Evolutionary conservation across 2,797 vertebrate genomes (phyloP).

Genomic region (Sylvia borin): DNA sequence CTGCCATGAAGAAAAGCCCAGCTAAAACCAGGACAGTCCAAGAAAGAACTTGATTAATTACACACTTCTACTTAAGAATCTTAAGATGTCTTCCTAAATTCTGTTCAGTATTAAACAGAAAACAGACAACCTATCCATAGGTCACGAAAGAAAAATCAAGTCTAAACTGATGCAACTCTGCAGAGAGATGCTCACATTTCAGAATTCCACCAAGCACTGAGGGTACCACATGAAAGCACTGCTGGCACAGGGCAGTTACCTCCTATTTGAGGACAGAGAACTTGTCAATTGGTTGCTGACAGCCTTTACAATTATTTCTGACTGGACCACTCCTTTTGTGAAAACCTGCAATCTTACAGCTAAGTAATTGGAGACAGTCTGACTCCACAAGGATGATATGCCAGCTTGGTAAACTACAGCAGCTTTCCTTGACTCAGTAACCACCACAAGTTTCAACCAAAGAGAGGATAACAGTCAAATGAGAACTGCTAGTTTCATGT

Average conservation of each 20-base stretch:
- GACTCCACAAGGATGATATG: neutral
- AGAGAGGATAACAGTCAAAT: neutral
- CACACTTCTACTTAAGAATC: neutral
- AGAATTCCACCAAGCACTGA: neutral
- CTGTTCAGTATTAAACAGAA: neutral
- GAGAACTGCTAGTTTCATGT: neutral
- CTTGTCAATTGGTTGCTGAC: neutral
- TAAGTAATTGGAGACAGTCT: neutral
- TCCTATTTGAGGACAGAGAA: neutral
- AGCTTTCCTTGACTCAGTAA: neutral
- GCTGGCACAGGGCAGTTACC: neutral
- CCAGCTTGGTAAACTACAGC: neutral
- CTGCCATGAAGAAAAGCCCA: neutral
- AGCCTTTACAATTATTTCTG: neutral
- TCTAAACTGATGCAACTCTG: neutral
- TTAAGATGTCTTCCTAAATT: neutral
- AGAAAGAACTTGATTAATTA: neutral
- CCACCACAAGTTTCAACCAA: neutral
- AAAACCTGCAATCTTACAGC: neutral
- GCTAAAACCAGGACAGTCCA: neutral
- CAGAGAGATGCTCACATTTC: neutral
- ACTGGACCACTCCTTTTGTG: neutral
- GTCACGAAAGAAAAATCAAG: neutral
- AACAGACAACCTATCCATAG: neutral
- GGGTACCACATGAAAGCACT: neutral